phyloP scores from a whole-genome alignment of 2,113 vertebrate genomes.

The Alexandromys fortis region DNA sequence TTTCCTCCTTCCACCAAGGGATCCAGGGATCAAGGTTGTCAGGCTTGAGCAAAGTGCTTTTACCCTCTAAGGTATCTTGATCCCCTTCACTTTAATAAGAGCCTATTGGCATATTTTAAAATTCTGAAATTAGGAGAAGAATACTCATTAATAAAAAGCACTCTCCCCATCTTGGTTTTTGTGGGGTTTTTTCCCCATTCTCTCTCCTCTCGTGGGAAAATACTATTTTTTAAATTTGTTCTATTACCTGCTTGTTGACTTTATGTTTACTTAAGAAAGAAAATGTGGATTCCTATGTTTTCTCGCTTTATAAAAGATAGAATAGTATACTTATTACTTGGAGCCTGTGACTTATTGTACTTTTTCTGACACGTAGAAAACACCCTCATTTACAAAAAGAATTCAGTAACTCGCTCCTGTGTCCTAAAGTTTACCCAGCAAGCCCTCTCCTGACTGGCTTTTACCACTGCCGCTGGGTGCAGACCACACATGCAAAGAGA shows the following conservation, averaged over 20 bases:
- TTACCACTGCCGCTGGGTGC: not conserved
- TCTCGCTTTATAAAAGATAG: not conserved
- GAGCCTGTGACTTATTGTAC: not conserved
- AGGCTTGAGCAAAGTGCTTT: not conserved
- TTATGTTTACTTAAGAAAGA: conserved; percentile 25
- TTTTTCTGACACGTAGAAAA: not conserved
- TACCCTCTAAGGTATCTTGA: no score
- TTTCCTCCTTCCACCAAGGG: not conserved
- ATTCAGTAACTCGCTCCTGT: not conserved
- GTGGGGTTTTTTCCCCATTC: not conserved
- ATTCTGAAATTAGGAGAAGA: not conserved
- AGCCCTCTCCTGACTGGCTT: not conserved
- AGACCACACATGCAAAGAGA: not conserved
- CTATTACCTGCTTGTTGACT: not conserved
- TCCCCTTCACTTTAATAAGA: not conserved
- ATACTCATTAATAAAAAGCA: not conserved
- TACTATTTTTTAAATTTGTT: not conserved
- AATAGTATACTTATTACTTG: not conserved
- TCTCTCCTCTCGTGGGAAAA: not conserved
- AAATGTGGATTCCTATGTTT: conserved; percentile 1
- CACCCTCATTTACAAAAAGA: not conserved
- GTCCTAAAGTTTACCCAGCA: not conserved
- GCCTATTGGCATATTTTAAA: not conserved
- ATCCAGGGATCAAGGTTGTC: not conserved
- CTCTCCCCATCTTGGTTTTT: not conserved